Evolutionary conservation across 2,888 invertebrate genomes (phyloP), one percentile per base, ranked within the genome.

Genomic region (Zonitis immaculata): DNA sequence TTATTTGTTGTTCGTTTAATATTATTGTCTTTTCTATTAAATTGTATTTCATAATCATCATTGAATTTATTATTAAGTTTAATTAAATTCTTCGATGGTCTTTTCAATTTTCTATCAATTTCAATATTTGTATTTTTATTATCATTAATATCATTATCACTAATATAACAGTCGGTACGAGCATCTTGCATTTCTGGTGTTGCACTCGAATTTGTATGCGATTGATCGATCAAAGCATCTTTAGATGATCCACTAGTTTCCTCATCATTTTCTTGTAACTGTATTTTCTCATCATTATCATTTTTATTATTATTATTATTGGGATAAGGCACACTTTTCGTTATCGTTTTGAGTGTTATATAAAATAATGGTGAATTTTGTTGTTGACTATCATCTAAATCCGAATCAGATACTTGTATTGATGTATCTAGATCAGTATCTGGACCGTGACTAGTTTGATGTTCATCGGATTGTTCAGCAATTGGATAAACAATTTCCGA

Each of bases 401-500:
- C 88, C 54, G 81, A 82, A 62, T 82, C 83, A 20, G 85, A 85
- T 61, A 81, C 80, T 18, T 80, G 82, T 43, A 80, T 79, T 28
- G 75, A 57, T 0, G 83, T 83, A 61, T 75, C 75, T 55, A 82
- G 66, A 66, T 84, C 83, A 0, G 82, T 82, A 66, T 83, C 83
- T 42, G 83, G 82, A 4, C 76, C 76, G 62, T 84, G 83, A 1
- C 83, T 83, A 8, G 83, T 83, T 69, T 84, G 84, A 77, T 84
- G 86, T 73, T 91, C 90, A 67, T 89, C 91, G 0, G 87, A 86
- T 70, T 89, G 89, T 76, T 91, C 91, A 1, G 88, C 90, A 63
- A 91, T 91, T 3, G 91, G 90, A 73, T 91, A 90, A 1, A 89
- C 84, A 52, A 88, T 87, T 73, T 89, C 88, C 1, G 88, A 87